phyloP scores from a whole-genome alignment of 1,140 invertebrate genomes.

The Hesperophylax magnus region DNA sequence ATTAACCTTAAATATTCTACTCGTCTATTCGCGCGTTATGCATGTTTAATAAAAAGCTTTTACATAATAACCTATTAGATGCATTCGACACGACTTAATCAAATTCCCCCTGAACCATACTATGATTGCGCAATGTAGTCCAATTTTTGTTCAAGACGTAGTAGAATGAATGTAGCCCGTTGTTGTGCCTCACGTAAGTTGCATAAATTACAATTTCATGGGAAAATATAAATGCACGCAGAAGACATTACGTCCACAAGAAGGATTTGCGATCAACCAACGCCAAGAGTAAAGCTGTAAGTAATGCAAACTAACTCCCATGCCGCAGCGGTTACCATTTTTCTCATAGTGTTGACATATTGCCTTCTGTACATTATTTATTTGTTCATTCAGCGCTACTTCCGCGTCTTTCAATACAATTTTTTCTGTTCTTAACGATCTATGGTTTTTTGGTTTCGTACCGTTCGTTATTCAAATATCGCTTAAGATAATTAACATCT shows the following conservation, averaged over 20 bases:
- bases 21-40: too few relatives aligned
- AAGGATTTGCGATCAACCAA: conserved; percentile 1
- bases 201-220: conserved; percentile 27
- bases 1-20: too few relatives aligned
- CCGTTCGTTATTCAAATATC: not conserved
- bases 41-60: too few relatives aligned
- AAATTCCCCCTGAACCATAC: not conserved
- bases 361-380: not conserved
- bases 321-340: not conserved
- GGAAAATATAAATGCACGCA: conserved; percentile 29
- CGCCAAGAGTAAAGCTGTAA: not conserved
- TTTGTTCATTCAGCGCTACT: not conserved
- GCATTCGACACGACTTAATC: conserved; percentile 8
- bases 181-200: conserved; percentile 1
- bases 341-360: conserved; percentile 37
- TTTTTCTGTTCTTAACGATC: not conserved
- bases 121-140: not conserved
- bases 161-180: not conserved
- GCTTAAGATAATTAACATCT: too few relatives aligned
- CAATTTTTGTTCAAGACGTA: not conserved
- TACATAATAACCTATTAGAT: not conserved
- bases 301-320: not conserved
- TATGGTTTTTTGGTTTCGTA: too few relatives aligned
- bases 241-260: conserved; percentile 7
- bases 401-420: conserved; percentile 17